Conservation (phyloP, 2,888 invertebrate genomes). For the Volucella zonaria region DNA sequence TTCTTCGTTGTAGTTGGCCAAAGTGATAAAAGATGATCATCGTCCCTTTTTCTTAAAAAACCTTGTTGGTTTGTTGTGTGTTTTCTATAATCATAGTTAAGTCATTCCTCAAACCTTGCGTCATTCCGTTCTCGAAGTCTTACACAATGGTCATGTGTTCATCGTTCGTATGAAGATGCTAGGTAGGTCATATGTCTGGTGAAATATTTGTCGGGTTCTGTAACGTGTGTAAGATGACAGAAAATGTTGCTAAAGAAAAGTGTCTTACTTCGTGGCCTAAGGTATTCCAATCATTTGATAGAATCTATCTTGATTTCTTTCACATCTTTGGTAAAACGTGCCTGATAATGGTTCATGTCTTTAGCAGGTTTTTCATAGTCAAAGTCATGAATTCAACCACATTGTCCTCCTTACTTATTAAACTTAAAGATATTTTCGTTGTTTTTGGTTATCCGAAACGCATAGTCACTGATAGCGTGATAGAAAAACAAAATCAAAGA, state of each 20-base stretch:
- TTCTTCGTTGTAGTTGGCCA: not conserved
- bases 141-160: not conserved
- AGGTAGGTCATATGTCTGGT: conserved; percentile 75
- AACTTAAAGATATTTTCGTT: not conserved
- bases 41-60: not conserved
- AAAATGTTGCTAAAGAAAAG: not conserved
- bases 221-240: conserved; percentile 34
- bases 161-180: not conserved
- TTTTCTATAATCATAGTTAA: no score
- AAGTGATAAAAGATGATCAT: conserved; percentile 2
- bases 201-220: conserved; percentile 74
- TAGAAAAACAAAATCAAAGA: not conserved
- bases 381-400: conserved; percentile 12
- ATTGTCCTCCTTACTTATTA: not conserved
- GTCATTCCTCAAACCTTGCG: not conserved
- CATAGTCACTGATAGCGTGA: not conserved
- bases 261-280: conserved; percentile 41
- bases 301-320: conserved; percentile 70
- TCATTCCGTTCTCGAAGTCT: no score
- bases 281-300: conserved; percentile 58
- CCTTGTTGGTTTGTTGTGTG: conserved; percentile 2
- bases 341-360: no score
- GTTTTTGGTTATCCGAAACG: not conserved
- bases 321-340: not conserved
- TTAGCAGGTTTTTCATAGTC: conserved; percentile 7